A percentile compares a stretch with the other conserved stretches of the same genome.
phyloP scores from a whole-genome alignment of 2,113 vertebrate genomes.

The Platanista minor region DNA sequence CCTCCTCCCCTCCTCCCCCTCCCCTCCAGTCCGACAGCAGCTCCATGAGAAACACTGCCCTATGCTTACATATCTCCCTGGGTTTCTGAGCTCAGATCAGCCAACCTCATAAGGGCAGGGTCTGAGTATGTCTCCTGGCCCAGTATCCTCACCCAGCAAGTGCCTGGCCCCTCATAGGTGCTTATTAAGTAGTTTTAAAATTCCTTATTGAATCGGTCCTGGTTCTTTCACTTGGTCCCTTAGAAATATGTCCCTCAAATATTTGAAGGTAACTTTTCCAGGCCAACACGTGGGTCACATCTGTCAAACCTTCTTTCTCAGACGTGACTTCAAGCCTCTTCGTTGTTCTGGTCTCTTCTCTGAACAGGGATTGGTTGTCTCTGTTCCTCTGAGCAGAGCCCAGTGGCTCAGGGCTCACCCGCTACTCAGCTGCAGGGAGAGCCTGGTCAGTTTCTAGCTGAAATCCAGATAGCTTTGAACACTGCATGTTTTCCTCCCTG shows the following conservation, averaged over 20 bases:
- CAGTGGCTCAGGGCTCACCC: rapidly evolving
- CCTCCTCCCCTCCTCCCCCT: no score
- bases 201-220: background rate
- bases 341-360: background rate
- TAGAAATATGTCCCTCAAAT: background rate
- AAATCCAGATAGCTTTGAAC: background rate
- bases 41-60: background rate
- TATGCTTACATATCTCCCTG: rapidly evolving
- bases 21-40: background rate
- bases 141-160: background rate
- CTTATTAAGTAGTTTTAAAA: background rate
- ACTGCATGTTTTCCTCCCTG: background rate
- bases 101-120: background rate
- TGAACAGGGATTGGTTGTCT: rapidly evolving
- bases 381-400: background rate
- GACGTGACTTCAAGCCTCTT: background rate
- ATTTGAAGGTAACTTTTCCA: background rate
- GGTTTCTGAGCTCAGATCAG: background rate
- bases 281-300: rapidly evolving
- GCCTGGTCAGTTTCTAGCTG: background rate
- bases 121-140: background rate
- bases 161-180: rapidly evolving
- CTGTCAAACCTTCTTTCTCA: background rate
- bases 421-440: rapidly evolving
- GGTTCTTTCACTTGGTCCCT: background rate